These are phyloP conservation scores for Amblyornis subalaris DNA, from an alignment of 2,113 vertebrate genomes.

Conservation along the genomic window DNA sequence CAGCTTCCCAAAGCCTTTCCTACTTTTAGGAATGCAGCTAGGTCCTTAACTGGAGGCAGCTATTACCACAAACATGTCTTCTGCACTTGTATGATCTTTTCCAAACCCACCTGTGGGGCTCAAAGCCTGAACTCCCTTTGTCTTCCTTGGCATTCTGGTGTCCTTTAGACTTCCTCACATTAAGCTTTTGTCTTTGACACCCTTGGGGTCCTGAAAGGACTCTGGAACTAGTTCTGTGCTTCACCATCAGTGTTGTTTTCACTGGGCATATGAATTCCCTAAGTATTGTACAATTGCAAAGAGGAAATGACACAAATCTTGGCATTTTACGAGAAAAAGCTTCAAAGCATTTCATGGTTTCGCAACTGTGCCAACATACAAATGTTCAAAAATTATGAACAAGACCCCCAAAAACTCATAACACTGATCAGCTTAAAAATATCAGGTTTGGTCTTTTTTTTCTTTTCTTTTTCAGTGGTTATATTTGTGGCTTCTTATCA, in stretches of 20 bases:
- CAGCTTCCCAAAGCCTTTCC: neutral
- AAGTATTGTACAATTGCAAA: neutral
- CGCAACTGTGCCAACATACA: neutral
- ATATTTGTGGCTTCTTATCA: neutral
- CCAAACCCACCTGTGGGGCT: fast-evolving
- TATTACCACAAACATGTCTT: neutral
- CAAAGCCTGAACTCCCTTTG: neutral
- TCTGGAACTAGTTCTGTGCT: neutral
- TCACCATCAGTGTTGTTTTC: neutral
- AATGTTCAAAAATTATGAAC: neutral
- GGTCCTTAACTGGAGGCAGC: neutral
- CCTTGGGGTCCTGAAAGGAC: neutral
- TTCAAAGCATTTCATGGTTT: neutral
- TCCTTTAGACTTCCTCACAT: neutral
- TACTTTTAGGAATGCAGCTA: neutral
- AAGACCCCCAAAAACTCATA: neutral
- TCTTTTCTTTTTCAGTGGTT: neutral
- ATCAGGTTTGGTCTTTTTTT: neutral
- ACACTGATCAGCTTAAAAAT: neutral
- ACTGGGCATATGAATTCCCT: neutral
- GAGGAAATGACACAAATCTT: neutral
- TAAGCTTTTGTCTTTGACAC: neutral
- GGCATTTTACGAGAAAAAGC: neutral
- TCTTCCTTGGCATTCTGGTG: neutral
- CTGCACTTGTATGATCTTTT: neutral